phyloP scores from a whole-genome alignment of 2,113 vertebrate species.

The Microcebus jonahi region DNA sequence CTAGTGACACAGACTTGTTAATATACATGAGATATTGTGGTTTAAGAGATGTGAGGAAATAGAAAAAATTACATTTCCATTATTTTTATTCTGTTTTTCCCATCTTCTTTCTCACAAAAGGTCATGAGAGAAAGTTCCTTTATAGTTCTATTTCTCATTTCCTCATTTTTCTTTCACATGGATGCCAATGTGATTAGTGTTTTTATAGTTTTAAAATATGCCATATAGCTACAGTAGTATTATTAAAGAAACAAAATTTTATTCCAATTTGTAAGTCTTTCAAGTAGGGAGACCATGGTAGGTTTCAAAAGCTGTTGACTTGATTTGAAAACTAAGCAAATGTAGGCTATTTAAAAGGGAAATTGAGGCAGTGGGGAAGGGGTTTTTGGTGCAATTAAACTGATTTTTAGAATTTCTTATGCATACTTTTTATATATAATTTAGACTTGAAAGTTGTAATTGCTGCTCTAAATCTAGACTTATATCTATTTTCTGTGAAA shows the following conservation, averaged over 20 bases:
- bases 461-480: neutral
- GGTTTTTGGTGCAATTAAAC: neutral
- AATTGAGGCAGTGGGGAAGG: neutral
- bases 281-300: neutral
- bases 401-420: neutral
- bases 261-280: neutral
- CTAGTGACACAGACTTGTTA: neutral
- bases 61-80: neutral
- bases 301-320: neutral
- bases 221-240: neutral
- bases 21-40: neutral
- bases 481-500: neutral
- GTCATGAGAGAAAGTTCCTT: neutral
- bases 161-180: neutral
- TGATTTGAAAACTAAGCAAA: conserved; percentile 32
- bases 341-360: neutral
- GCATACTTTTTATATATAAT: neutral
- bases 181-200: neutral
- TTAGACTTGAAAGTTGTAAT: neutral
- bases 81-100: neutral
- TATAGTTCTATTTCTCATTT: neutral
- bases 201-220: conserved; percentile 5
- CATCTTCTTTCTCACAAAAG: neutral
- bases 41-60: neutral
- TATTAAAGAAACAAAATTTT: conserved; percentile 1